Evolutionary conservation across 2,113 vertebrate genomes (phyloP).

Genomic region (Neogale vison): DNA sequence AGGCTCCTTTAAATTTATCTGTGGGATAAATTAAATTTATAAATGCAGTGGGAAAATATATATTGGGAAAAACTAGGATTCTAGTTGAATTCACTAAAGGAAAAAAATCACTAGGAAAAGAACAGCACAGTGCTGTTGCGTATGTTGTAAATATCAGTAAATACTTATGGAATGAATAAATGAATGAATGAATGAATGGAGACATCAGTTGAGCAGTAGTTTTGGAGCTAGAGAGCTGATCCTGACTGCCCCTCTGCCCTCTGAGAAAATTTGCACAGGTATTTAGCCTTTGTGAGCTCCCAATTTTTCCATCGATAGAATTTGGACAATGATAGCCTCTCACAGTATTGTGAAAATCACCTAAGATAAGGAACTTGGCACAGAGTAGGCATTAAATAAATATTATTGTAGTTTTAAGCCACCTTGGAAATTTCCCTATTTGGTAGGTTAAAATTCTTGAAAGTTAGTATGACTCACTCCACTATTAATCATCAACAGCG

Average conservation of each 20-base stretch:
- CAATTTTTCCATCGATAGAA: background rate
- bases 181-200: background rate
- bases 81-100: slow-evolving; percentile 4
- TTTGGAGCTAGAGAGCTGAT: background rate
- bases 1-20: background rate
- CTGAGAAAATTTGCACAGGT: background rate
- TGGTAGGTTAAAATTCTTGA: background rate
- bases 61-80: background rate
- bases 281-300: background rate
- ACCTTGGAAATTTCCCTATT: background rate
- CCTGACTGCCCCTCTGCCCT: background rate
- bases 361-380: background rate
- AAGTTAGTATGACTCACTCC: background rate
- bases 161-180: background rate
- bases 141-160: background rate
- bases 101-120: background rate
- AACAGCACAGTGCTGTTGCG: background rate
- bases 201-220: background rate
- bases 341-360: background rate
- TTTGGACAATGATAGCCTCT: background rate
- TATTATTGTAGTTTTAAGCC: background rate
- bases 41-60: background rate
- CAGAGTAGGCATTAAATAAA: background rate
- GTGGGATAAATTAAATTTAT: background rate
- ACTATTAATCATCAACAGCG: background rate